A percentile compares a stretch with the other conserved stretches of the same genome.
Conservation (phyloP, 2,888 invertebrate genomes). For the Erebia aethiops region DNA sequence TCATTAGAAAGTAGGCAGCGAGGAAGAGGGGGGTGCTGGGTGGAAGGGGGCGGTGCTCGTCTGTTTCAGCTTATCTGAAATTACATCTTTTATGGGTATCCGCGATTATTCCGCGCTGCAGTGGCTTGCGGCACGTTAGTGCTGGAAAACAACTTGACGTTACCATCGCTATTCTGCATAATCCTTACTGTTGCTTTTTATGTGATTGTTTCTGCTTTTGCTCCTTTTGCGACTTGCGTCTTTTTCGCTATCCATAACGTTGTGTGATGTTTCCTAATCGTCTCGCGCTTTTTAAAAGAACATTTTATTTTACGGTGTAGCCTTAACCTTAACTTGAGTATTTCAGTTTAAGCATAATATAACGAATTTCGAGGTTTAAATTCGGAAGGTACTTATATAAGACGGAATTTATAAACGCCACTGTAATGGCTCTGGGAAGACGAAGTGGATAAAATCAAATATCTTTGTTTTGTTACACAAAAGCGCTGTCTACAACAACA, state of each 20-base stretch:
- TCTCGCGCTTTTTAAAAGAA: neutral
- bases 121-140: slow-evolving; percentile 79
- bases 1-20: slow-evolving; percentile 82
- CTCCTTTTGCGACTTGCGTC: slow-evolving; percentile 56
- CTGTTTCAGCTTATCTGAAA: slow-evolving; percentile 84
- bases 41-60: slow-evolving; percentile 74
- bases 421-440: slow-evolving; percentile 52
- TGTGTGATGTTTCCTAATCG: slow-evolving; percentile 14
- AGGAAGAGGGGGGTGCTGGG: slow-evolving; percentile 51
- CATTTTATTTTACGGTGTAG: too few species aligned
- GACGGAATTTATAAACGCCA: slow-evolving; percentile 37
- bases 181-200: slow-evolving; percentile 79
- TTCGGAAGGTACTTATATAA: slow-evolving; percentile 17
- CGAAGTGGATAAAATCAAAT: slow-evolving; percentile 68
- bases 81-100: slow-evolving; percentile 84
- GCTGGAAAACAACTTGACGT: slow-evolving; percentile 76
- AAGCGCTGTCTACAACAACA: slow-evolving; percentile 78
- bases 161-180: slow-evolving; percentile 78
- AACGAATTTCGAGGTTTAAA: neutral
- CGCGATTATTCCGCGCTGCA: slow-evolving; percentile 83
- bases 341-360: neutral
- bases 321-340: neutral
- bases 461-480: slow-evolving; percentile 75
- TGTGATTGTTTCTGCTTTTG: slow-evolving; percentile 67
- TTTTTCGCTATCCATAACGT: slow-evolving; percentile 7